phyloP scores from a whole-genome alignment of 2,797 vertebrate genomes.

The Hapalemur alaotrensis region DNA sequence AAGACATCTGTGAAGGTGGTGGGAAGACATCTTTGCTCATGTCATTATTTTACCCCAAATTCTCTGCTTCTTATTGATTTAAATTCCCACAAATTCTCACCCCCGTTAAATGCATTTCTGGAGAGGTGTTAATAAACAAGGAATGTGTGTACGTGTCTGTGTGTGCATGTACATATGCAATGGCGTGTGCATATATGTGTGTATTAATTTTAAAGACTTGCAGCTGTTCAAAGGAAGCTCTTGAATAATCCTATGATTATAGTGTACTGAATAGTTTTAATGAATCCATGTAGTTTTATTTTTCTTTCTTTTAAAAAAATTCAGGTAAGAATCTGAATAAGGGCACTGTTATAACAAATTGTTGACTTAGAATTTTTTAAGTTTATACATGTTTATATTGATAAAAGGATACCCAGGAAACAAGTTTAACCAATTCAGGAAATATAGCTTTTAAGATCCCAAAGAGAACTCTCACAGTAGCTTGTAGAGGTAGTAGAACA shows the following conservation, averaged over 20 bases:
- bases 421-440: conserved; percentile 11
- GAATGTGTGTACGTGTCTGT: background rate
- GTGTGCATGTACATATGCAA: background rate
- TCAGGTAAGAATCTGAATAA: conserved; percentile 7
- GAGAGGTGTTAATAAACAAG: background rate
- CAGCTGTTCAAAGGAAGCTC: conserved; percentile 46
- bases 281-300: conserved; percentile 42
- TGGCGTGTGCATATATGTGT: background rate
- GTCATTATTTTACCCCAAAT: background rate
- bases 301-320: conserved; percentile 53
- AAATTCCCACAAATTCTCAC: background rate
- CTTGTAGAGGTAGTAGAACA: background rate
- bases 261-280: conserved; percentile 32
- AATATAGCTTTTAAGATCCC: conserved; percentile 50
- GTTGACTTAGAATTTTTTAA: conserved; percentile 36
- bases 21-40: background rate
- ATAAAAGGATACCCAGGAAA: conserved; percentile 25
- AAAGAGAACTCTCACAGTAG: conserved; percentile 13
- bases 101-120: background rate
- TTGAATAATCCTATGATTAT: conserved; percentile 54
- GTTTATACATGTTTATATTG: conserved; percentile 16
- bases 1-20: background rate
- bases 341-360: conserved; percentile 40
- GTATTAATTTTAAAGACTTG: conserved; percentile 41
- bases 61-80: background rate